phyloP scores from a whole-genome alignment of 1,140 invertebrate genomes.

The Bombus soroeensis region DNA sequence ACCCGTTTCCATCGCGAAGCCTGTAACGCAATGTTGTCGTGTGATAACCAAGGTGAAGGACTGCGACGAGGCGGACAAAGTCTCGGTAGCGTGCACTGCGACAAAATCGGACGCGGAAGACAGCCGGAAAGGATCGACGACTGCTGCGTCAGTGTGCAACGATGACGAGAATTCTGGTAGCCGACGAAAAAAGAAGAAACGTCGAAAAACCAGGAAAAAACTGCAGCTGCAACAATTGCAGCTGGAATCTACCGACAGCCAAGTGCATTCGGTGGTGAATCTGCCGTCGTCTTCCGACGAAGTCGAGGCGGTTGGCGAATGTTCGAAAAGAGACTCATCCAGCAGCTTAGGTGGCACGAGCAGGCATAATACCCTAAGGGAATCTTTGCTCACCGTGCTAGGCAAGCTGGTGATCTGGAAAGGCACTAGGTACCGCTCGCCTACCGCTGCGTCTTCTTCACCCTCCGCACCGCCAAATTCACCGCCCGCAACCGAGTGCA shows the following conservation, averaged over 20 bases:
- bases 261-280: conserved; percentile 65
- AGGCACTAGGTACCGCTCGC: conserved; percentile 81
- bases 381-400: conserved; percentile 86
- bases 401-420: conserved; percentile 87
- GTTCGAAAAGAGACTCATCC: conserved; percentile 77
- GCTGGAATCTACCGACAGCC: conserved; percentile 27
- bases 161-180: conserved; percentile 41
- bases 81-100: conserved; percentile 29
- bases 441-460: conserved; percentile 75
- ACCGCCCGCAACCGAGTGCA: conserved; percentile 84
- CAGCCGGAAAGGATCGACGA: conserved; percentile 61
- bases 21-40: conserved; percentile 49
- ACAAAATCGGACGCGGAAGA: conserved; percentile 49
- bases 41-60: conserved; percentile 67
- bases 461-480: conserved; percentile 78
- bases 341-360: conserved; percentile 77
- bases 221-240: conserved; percentile 50
- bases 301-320: conserved; percentile 73
- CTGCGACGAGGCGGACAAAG: conserved; percentile 57
- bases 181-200: conserved; percentile 73
- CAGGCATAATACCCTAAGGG: conserved; percentile 81
- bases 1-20: conserved; percentile 9
- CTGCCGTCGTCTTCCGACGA: conserved; percentile 76
- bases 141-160: conserved; percentile 36
- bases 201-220: conserved; percentile 73